Evolutionary conservation across 1,140 invertebrate species (phyloP).

Genomic region (Drosophila bifasciata): DNA sequence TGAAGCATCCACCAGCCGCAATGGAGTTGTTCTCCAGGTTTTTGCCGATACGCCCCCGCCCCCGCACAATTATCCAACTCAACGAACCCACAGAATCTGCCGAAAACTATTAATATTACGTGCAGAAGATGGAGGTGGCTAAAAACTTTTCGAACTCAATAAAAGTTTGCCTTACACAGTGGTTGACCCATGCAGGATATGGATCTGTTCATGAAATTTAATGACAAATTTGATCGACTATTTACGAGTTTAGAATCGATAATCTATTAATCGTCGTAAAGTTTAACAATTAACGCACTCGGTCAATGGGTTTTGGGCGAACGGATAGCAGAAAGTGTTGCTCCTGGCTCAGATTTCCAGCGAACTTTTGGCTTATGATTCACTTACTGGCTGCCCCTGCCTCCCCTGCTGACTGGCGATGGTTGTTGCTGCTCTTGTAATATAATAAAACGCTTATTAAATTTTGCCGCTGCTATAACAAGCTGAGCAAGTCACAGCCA

Average conservation of each 20-base stretch:
- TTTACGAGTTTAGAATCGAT: conserved; percentile 37
- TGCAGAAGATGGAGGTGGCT: neutral
- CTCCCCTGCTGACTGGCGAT: conserved; percentile 20
- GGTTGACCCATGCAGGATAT: conserved; percentile 29
- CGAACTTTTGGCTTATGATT: conserved; percentile 44
- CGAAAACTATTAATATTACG: conserved; percentile 44
- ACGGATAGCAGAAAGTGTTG: conserved; percentile 48
- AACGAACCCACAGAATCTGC: conserved; percentile 33
- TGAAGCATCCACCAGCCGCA: neutral
- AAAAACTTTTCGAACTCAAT: conserved; percentile 20
- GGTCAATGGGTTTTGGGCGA: conserved; percentile 8
- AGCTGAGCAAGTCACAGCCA: conserved; percentile 53
- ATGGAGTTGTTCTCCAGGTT: conserved; percentile 17
- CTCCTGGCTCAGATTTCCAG: conserved; percentile 11
- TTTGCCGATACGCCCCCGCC: conserved; percentile 31
- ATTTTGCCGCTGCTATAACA: conserved; percentile 65
- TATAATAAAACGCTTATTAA: conserved; percentile 76
- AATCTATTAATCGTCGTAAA: conserved; percentile 43
- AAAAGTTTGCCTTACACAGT: conserved; percentile 6
- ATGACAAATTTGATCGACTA: conserved; percentile 27
- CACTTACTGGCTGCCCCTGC: neutral
- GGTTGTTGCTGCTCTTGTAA: conserved; percentile 52
- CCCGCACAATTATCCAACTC: conserved; percentile 45
- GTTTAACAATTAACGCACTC: conserved; percentile 67
- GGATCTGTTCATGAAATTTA: conserved; percentile 15